These are phyloP conservation scores for Hipposideros larvatus DNA, from an alignment of 2,797 vertebrate genomes.

Conservation along the genomic window DNA sequence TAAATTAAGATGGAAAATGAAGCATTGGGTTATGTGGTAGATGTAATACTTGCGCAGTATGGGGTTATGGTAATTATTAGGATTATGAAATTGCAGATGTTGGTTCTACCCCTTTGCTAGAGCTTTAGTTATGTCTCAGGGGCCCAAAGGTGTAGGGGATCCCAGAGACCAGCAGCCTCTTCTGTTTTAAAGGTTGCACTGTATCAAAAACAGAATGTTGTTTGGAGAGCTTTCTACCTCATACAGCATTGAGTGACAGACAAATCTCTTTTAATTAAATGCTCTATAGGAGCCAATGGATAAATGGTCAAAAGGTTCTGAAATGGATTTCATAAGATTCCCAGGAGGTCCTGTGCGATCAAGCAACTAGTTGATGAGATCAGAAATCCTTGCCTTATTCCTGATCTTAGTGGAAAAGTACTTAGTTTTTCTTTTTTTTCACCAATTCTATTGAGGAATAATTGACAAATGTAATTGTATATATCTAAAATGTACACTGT, in stretches of 20 bases:
- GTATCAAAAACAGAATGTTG: background rate
- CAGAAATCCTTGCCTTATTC: too few relatives aligned
- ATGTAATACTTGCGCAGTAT: background rate
- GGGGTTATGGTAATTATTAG: background rate
- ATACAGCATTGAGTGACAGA: background rate
- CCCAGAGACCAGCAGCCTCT: background rate
- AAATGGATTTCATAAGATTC: background rate
- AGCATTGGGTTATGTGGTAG: background rate
- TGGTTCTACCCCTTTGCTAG: background rate
- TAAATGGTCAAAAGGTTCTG: background rate
- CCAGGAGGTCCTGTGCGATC: background rate
- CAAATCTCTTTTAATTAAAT: background rate
- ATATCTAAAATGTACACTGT: too few relatives aligned
- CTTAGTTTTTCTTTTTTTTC: too few relatives aligned
- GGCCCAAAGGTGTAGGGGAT: background rate
- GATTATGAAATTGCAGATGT: background rate
- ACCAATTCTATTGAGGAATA: too few relatives aligned
- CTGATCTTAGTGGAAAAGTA: too few relatives aligned
- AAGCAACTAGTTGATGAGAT: background rate
- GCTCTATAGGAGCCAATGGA: background rate
- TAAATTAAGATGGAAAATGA: background rate
- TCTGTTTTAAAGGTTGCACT: background rate
- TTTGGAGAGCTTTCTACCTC: background rate
- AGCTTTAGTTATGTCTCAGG: background rate
- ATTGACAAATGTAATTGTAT: too few relatives aligned